Percentiles rank a stretch among this genome's conserved stretches.
These are phyloP conservation scores for Centropus unirufus DNA, from an alignment of 2,113 vertebrate genomes.

Conservation along the genomic window DNA sequence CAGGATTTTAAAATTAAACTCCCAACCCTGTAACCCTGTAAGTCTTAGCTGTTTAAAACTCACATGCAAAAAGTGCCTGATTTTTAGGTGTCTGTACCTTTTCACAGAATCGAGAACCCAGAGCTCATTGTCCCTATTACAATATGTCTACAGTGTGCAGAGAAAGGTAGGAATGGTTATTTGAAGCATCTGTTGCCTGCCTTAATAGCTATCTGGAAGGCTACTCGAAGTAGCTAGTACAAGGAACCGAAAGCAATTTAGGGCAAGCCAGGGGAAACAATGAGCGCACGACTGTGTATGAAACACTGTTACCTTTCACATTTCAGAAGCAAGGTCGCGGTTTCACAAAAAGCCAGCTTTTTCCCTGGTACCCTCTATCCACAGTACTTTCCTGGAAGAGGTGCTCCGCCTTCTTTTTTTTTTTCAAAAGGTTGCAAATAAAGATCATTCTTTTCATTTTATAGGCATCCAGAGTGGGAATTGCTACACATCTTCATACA, in stretches of 20 bases:
- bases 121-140: not conserved
- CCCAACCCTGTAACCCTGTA: not conserved
- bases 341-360: not conserved
- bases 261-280: not conserved
- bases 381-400: not conserved
- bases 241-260: not conserved
- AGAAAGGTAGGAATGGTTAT: not conserved
- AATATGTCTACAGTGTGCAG: not conserved
- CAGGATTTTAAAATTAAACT: not conserved
- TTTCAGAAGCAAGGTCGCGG: not conserved
- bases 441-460: not conserved
- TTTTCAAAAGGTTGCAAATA: not conserved
- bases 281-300: not conserved
- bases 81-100: not conserved
- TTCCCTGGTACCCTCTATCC: accelerated
- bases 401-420: not conserved
- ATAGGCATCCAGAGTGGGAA: not conserved
- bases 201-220: not conserved
- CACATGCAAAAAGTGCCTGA: not conserved
- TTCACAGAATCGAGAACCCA: not conserved
- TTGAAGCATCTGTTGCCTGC: not conserved
- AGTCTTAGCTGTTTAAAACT: not conserved
- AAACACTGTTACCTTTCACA: not conserved
- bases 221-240: not conserved
- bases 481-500: not conserved